Percentiles rank a stretch among this genome's conserved stretches.
Evolutionary conservation across 2,888 invertebrate genomes (phyloP).

Genomic region (Reticulitermes lucifugus): DNA sequence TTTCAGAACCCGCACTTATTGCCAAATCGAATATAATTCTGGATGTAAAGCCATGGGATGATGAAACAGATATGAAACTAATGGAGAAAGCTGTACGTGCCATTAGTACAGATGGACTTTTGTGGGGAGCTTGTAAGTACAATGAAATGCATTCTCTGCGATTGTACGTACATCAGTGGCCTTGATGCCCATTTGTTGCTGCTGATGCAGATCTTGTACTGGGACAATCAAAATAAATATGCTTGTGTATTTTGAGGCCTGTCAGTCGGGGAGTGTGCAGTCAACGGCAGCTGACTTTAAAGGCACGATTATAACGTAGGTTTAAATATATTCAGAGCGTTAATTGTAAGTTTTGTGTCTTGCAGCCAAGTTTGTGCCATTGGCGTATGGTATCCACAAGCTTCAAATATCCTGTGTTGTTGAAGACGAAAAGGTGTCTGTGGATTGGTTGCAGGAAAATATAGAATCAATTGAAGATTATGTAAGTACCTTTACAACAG

Average conservation of each 20-base stretch:
- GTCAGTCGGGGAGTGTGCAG: too few relatives aligned
- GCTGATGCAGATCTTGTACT: too few relatives aligned
- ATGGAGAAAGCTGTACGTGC: slow-evolving; percentile 85
- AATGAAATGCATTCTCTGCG: neutral
- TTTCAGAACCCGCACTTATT: slow-evolving; percentile 82
- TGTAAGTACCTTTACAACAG: slow-evolving; percentile 66
- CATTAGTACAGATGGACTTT: slow-evolving; percentile 84
- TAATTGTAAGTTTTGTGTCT: slow-evolving; percentile 51
- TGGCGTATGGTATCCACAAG: slow-evolving; percentile 93
- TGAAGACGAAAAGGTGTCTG: slow-evolving; percentile 95
- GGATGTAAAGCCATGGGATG: slow-evolving; percentile 90
- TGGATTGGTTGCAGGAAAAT: slow-evolving; percentile 88
- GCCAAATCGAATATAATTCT: slow-evolving; percentile 95
- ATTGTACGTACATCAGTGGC: too few relatives aligned
- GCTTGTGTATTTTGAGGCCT: too few relatives aligned
- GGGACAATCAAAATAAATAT: too few relatives aligned
- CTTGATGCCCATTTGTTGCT: too few relatives aligned
- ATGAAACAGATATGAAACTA: slow-evolving; percentile 91
- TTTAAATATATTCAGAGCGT: too few relatives aligned
- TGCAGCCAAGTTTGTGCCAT: slow-evolving; percentile 85
- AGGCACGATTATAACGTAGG: too few relatives aligned
- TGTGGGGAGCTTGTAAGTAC: slow-evolving; percentile 87
- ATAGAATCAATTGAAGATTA: slow-evolving; percentile 86
- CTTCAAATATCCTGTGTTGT: slow-evolving; percentile 93
- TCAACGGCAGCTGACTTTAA: too few relatives aligned